Evolutionary conservation across 37 sponge, comb jelly and placozoan genomes (phyloP).

Genomic region (Mnemiopsis leidyi): DNA sequence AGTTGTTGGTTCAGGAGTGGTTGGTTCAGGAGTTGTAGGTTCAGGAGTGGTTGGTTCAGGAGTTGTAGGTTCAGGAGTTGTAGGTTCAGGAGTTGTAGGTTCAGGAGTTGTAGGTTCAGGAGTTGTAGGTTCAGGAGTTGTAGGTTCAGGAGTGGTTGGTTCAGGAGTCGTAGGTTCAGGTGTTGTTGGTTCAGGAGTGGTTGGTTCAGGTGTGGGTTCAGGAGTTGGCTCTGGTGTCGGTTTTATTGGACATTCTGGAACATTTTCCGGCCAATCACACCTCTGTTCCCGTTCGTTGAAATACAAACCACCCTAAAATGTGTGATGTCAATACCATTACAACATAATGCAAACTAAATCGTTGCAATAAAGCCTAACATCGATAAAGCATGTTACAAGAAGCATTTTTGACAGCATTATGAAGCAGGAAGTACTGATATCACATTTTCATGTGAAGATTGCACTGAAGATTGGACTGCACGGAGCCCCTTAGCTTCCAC

Average conservation of each 20-base stretch:
- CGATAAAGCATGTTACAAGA: too few relatives aligned
- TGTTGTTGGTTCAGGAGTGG: slow-evolving; percentile 22
- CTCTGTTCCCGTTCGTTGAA: neutral
- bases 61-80: slow-evolving; percentile 23
- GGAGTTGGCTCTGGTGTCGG: slow-evolving; percentile 15
- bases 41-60: slow-evolving; percentile 30
- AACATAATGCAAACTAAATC: too few relatives aligned
- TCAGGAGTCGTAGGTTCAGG: slow-evolving; percentile 8
- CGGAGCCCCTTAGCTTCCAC: too few relatives aligned
- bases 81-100: slow-evolving; percentile 8
- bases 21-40: slow-evolving; percentile 26
- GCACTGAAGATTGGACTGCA: too few relatives aligned
- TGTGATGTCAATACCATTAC: too few relatives aligned
- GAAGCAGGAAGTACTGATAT: too few relatives aligned
- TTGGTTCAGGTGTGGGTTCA: slow-evolving; percentile 15
- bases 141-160: slow-evolving; percentile 29
- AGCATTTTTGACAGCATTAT: too few relatives aligned
- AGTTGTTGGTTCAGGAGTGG: slow-evolving; percentile 17
- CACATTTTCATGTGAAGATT: too few relatives aligned
- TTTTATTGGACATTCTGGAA: neutral
- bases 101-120: slow-evolving; percentile 16
- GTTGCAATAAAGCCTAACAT: too few relatives aligned
- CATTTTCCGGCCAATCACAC: neutral
- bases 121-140: slow-evolving; percentile 4
- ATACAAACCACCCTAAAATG: neutral